phyloP scores from a whole-genome alignment of 2,113 vertebrate species.

The Eira barbara region DNA sequence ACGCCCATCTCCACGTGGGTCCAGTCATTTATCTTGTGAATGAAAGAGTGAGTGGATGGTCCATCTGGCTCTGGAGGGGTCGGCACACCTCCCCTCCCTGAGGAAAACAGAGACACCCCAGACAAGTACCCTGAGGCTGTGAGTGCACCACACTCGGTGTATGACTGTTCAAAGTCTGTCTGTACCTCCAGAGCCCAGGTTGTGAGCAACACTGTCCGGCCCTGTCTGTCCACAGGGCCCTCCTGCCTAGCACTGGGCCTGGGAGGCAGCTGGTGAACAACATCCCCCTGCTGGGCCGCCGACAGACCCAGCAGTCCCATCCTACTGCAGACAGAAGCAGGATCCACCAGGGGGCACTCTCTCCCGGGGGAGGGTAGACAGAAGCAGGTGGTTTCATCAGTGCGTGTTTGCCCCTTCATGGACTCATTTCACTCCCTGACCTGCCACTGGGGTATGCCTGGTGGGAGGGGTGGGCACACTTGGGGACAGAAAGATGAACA shows the following conservation, averaged over 20 bases:
- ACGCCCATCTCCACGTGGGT: not conserved
- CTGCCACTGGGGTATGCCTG: too few relatives aligned
- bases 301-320: rapidly evolving
- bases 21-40: not conserved
- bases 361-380: not conserved
- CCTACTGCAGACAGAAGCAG: not conserved
- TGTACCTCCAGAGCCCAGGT: not conserved
- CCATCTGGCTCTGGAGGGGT: not conserved
- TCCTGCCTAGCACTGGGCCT: not conserved
- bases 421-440: not conserved
- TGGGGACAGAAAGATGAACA: not conserved
- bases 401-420: too few relatives aligned
- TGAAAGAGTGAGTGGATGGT: not conserved
- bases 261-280: not conserved
- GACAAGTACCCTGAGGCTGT: not conserved
- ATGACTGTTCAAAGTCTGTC: not conserved
- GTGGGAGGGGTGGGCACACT: too few relatives aligned
- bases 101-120: too few relatives aligned
- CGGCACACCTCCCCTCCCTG: rapidly evolving
- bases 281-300: not conserved
- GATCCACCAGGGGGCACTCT: not conserved
- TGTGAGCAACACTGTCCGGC: too few relatives aligned
- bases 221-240: not conserved
- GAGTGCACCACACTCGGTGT: rapidly evolving
- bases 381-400: too few relatives aligned